These are phyloP conservation scores for Tyrannus savana DNA, from an alignment of 2,113 vertebrate genomes.

Conservation along the genomic window DNA sequence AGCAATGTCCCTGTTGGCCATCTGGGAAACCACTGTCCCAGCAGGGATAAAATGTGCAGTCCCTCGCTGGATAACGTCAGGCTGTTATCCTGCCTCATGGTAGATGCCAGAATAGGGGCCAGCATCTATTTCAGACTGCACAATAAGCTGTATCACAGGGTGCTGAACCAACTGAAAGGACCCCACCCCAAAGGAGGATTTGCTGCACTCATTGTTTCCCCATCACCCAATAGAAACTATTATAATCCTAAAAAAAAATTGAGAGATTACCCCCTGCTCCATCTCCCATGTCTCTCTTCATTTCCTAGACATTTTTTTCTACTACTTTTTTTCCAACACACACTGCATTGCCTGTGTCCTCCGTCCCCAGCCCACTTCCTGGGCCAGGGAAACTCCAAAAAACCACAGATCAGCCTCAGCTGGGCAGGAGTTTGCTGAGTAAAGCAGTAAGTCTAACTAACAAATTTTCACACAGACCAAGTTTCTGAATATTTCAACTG, in stretches of 20 bases:
- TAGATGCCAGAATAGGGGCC: neutral
- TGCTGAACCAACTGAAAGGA: neutral
- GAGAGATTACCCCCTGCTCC: no score
- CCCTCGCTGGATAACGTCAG: neutral
- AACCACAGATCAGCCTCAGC: neutral
- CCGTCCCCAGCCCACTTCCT: neutral
- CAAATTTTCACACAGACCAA: neutral
- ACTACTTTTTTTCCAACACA: no score
- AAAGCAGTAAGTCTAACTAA: neutral
- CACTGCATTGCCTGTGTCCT: neutral
- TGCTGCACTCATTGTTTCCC: neutral
- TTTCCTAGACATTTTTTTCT: neutral
- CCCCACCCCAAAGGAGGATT: neutral
- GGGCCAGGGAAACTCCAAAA: neutral
- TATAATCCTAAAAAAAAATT: neutral
- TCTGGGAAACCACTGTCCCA: constrained; percentile 15
- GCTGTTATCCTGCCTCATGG: neutral
- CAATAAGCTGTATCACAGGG: neutral
- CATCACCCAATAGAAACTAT: neutral
- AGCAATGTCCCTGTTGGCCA: neutral
- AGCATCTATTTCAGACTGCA: neutral
- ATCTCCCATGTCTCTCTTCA: neutral
- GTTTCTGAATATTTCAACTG: neutral
- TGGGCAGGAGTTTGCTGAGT: neutral
- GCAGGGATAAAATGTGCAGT: neutral